Evolutionary conservation across 2,888 invertebrate species (phyloP).

Genomic region (Blastobasis lacticolella): DNA sequence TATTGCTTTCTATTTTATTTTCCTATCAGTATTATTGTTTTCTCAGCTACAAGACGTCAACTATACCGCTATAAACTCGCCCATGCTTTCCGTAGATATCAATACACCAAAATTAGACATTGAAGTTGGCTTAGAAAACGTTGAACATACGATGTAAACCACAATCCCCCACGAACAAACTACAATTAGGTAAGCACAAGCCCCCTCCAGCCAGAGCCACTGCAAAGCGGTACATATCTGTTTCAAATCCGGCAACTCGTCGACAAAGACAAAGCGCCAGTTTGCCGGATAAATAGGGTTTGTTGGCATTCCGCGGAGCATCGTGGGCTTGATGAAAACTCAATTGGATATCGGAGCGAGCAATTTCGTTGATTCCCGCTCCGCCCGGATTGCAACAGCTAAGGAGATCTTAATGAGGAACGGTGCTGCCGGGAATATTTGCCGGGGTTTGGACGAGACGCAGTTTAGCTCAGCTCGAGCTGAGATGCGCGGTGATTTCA

Average conservation of each 20-base stretch:
- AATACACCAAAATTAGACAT: too few species aligned
- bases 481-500: conserved; percentile 16
- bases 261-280: conserved; percentile 42
- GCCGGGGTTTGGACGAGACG: not conserved
- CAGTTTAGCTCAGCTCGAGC: not conserved
- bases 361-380: not conserved
- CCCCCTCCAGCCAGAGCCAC: too few species aligned
- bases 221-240: conserved; percentile 46
- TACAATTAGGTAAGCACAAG: conserved; percentile 17
- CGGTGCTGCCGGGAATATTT: not conserved
- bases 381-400: not conserved
- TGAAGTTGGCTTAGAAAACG: too few species aligned
- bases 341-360: conserved; percentile 42
- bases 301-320: conserved; percentile 23
- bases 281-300: conserved; percentile 50
- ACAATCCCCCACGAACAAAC: too few species aligned
- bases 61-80: too few species aligned
- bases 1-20: too few species aligned
- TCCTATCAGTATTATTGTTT: too few species aligned
- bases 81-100: too few species aligned
- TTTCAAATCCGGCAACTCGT: conserved; percentile 13
- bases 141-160: too few species aligned
- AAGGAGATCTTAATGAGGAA: not conserved
- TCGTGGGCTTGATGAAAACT: conserved; percentile 36
- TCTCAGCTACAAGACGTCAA: too few species aligned